Evolutionary conservation across 2,888 invertebrate genomes (phyloP).

Genomic region (Pharmacophagus antenor): DNA sequence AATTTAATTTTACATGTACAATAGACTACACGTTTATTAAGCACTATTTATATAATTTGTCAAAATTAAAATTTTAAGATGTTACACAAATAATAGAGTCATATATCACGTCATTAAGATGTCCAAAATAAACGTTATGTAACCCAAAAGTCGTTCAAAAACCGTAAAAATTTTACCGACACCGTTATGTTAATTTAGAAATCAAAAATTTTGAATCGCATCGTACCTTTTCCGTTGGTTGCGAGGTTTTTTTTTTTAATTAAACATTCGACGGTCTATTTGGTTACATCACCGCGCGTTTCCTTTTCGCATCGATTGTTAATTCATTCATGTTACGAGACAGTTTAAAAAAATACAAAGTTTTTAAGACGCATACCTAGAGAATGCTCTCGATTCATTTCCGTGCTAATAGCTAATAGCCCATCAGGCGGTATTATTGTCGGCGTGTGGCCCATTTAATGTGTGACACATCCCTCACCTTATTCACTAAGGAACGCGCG

Average conservation of each 20-base stretch:
- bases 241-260: background rate
- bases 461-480: slow-evolving; percentile 80
- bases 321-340: too few species aligned
- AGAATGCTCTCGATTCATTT: too few species aligned
- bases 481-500: slow-evolving; percentile 93
- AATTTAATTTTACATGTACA: too few species aligned
- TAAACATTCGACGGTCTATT: background rate
- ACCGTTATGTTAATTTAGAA: background rate
- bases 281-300: background rate
- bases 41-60: too few species aligned
- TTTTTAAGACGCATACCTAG: too few species aligned
- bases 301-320: background rate
- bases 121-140: slow-evolving; percentile 4
- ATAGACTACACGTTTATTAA: too few species aligned
- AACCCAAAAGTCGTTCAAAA: slow-evolving; percentile 7
- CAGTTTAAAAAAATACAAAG: too few species aligned
- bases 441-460: too few species aligned
- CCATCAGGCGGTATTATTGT: too few species aligned
- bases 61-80: too few species aligned
- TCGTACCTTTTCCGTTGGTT: background rate
- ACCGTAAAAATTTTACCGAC: slow-evolving; percentile 4
- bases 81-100: background rate
- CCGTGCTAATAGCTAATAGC: too few species aligned
- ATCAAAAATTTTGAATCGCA: background rate
- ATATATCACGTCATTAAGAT: background rate